Percentiles rank a stretch among this genome's conserved stretches.
These are phyloP conservation scores for Epinephelus coioides DNA, from an alignment of 2,797 vertebrate species.

Conservation along the genomic window DNA sequence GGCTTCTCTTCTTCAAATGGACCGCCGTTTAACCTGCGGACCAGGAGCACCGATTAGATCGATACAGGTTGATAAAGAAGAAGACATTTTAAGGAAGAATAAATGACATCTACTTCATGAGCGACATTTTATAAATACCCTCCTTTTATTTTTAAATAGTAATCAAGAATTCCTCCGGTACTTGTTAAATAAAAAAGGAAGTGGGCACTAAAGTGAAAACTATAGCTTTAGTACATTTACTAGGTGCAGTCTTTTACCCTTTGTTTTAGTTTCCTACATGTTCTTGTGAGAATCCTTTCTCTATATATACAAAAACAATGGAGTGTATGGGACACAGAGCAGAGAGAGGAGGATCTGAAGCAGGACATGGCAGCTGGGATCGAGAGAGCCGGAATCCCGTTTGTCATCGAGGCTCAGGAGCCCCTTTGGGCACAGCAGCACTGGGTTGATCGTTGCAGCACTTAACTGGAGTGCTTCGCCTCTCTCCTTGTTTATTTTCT, in stretches of 20 bases:
- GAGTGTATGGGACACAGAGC: constrained; percentile 18
- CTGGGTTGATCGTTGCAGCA: constrained; percentile 77
- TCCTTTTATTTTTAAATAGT: not conserved
- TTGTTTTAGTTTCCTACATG: constrained; percentile 20
- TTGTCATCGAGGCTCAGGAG: constrained; percentile 83
- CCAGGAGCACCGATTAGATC: constrained; percentile 12
- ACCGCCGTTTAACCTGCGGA: constrained; percentile 91
- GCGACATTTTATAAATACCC: not conserved
- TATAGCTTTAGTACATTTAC: not conserved
- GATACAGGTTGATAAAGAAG: not conserved
- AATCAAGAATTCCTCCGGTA: not conserved
- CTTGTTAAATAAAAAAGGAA: not conserved
- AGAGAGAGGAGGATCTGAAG: constrained; percentile 42
- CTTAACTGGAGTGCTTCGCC: constrained; percentile 83
- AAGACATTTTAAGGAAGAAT: not conserved
- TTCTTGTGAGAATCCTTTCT: constrained; percentile 37
- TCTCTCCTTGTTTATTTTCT: constrained; percentile 85
- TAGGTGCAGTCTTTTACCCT: constrained; percentile 1
- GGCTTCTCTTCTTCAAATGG: constrained; percentile 93
- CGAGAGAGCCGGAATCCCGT: constrained; percentile 77
- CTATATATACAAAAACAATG: constrained; percentile 48
- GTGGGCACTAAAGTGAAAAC: not conserved
- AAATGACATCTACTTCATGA: not conserved
- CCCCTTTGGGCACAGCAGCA: constrained; percentile 80
- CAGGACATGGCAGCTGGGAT: constrained; percentile 66